Evolutionary conservation across 2,113 vertebrate species (phyloP).

Genomic region (Hyperoodon ampullatus): DNA sequence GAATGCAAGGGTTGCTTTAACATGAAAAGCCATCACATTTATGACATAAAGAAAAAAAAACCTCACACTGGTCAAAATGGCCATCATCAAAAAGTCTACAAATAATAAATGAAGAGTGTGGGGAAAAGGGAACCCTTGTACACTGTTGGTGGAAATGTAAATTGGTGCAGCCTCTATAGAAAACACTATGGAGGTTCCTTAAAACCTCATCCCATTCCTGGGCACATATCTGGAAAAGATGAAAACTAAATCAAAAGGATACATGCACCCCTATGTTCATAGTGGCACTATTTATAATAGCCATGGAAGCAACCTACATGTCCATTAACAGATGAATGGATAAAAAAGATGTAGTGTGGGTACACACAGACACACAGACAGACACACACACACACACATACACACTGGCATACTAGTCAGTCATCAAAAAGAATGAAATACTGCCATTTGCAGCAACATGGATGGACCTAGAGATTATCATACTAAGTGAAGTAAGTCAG

Average conservation of each 20-base stretch:
- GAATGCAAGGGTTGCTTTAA: not conserved
- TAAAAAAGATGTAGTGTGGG: not conserved
- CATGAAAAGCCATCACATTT: not conserved
- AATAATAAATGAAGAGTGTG: not conserved
- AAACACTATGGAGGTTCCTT: no score
- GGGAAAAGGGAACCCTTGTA: not conserved
- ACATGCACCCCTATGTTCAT: no score
- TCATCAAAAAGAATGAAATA: no score
- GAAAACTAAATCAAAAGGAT: no score
- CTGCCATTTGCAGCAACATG: no score
- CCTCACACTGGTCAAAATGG: not conserved
- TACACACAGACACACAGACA: no score
- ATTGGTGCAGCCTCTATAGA: no score
- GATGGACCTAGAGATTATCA: no score
- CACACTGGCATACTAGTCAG: not conserved
- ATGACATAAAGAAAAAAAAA: not conserved
- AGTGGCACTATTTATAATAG: not conserved
- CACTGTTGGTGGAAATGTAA: no score
- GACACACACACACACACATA: not conserved
- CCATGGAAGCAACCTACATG: not conserved
- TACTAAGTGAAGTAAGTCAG: no score
- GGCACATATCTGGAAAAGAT: no score
- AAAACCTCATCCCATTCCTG: no score
- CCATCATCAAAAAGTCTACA: not conserved
- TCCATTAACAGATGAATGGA: not conserved